phyloP scores from a whole-genome alignment of 2,113 vertebrate genomes.

The Irena cyanogastra region DNA sequence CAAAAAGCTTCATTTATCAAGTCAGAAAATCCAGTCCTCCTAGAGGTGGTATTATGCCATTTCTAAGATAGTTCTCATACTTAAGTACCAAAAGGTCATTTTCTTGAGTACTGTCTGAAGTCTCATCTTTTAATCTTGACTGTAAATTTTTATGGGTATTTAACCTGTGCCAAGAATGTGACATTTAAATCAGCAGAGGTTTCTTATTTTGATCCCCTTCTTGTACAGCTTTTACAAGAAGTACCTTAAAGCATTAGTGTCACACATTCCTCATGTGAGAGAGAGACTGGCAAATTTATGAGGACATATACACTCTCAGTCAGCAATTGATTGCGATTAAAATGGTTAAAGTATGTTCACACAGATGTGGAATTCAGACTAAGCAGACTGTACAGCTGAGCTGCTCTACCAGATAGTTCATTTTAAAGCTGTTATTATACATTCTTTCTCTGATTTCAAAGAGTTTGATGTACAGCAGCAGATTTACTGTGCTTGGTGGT shows the following conservation, averaged over 20 bases:
- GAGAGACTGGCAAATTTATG: conserved; percentile 14
- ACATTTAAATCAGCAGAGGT: conserved; percentile 11
- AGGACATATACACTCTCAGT: neutral
- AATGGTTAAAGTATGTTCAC: neutral
- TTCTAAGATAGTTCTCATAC: neutral
- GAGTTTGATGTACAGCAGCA: neutral
- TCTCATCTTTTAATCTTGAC: conserved; percentile 7
- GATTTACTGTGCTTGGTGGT: neutral
- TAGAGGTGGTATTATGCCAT: neutral
- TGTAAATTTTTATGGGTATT: conserved; percentile 26
- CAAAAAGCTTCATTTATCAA: neutral
- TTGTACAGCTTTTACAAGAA: conserved; percentile 14
- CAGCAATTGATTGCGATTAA: neutral
- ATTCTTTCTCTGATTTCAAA: neutral
- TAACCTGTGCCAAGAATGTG: conserved; percentile 12
- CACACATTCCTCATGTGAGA: neutral
- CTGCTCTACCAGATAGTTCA: neutral
- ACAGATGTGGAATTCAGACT: neutral
- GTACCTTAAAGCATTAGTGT: neutral
- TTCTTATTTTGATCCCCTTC: conserved; percentile 19
- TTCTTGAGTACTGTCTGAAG: neutral
- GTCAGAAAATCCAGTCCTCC: neutral
- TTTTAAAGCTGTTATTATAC: conserved; percentile 32
- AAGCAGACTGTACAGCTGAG: neutral
- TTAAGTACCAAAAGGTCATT: conserved; percentile 1